Evolutionary conservation across 2,797 vertebrate genomes (phyloP).

Genomic region (Megalops cyprinoides): DNA sequence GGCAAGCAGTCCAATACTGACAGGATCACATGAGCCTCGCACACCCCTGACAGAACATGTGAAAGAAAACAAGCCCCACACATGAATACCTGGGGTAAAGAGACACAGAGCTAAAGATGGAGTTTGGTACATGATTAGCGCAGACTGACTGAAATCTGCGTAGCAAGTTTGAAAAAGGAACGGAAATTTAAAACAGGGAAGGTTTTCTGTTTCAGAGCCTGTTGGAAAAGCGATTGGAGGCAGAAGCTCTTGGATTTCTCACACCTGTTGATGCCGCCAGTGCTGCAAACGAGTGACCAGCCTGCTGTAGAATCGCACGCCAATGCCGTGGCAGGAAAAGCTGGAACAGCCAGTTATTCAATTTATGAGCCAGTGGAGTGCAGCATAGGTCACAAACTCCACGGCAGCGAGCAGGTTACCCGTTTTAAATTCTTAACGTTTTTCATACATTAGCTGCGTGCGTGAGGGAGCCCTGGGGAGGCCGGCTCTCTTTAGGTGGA

Average conservation of each 20-base stretch:
- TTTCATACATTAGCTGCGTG: slow-evolving; percentile 53
- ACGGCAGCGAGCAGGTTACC: slow-evolving; percentile 42
- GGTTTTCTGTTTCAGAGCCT: not conserved
- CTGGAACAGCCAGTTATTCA: slow-evolving; percentile 32
- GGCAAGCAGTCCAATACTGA: too few species aligned
- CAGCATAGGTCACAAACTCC: not conserved
- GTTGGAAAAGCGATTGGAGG: not conserved
- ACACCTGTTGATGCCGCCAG: too few species aligned
- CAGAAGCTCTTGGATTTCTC: too few species aligned
- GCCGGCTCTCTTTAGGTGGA: slow-evolving; percentile 37
- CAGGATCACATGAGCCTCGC: too few species aligned
- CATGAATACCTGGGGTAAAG: too few species aligned
- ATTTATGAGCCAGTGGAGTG: slow-evolving; percentile 9
- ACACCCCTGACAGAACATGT: too few species aligned
- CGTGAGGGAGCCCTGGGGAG: slow-evolving; percentile 26
- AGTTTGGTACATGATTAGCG: too few species aligned
- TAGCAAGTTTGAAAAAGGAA: not conserved
- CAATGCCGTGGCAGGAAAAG: slow-evolving; percentile 42
- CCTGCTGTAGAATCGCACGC: not conserved
- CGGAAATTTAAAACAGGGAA: not conserved
- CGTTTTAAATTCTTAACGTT: not conserved
- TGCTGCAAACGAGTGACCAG: not conserved
- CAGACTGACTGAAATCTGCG: too few species aligned
- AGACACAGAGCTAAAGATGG: too few species aligned
- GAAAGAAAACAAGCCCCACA: too few species aligned